Conservation (phyloP, 1,140 invertebrate species). For the Latrodectus geometricus region DNA sequence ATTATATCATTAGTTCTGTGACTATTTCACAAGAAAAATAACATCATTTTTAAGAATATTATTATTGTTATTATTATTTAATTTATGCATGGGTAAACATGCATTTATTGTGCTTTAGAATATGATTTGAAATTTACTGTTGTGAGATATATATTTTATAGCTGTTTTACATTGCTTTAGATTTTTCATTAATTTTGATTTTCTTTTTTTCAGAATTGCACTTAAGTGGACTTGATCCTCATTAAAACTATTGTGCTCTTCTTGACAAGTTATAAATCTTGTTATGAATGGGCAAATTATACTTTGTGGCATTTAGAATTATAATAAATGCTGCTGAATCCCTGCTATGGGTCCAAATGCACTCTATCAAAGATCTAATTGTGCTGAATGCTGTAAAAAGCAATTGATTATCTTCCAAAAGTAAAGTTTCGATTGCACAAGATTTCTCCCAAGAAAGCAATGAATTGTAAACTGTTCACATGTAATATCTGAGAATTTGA, state of each 20-base stretch:
- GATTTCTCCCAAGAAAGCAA: conserved; percentile 1
- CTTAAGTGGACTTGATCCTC: conserved; percentile 39
- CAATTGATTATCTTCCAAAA: conserved; percentile 11
- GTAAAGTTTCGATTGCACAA: conserved; percentile 23
- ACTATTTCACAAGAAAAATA: background rate
- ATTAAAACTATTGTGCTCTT: conserved; percentile 40
- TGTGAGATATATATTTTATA: too few relatives aligned
- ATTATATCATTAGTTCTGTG: background rate
- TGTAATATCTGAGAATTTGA: background rate
- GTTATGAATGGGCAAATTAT: conserved; percentile 8
- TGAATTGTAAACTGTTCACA: background rate
- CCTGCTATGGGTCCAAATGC: conserved; percentile 50
- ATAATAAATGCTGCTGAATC: conserved; percentile 43
- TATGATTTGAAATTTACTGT: background rate
- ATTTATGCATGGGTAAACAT: background rate
- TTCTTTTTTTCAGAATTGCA: conserved; percentile 29
- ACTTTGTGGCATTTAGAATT: conserved; percentile 47
- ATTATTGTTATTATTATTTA: too few relatives aligned
- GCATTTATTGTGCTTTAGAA: background rate
- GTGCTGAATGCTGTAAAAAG: conserved; percentile 36
- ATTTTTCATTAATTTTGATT: background rate
- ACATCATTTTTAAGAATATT: background rate
- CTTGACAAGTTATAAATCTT: conserved; percentile 43
- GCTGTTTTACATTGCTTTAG: too few relatives aligned
- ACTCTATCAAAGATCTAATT: conserved; percentile 12